Evolutionary conservation across 2,113 vertebrate genomes (phyloP).

Genomic region (Leuciscus idus): DNA sequence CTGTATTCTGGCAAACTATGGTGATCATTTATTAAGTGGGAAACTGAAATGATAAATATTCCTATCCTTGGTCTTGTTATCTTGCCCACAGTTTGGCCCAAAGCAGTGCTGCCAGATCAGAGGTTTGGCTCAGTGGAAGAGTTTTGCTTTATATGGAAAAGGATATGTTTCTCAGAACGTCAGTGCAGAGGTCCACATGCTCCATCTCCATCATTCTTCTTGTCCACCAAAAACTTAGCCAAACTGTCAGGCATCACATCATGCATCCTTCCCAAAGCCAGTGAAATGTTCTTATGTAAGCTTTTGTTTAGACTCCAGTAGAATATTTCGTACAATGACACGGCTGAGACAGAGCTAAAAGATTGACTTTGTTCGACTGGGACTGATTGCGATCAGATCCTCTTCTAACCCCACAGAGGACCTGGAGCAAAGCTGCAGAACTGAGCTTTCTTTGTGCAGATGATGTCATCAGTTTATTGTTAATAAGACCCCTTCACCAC

Average conservation of each 20-base stretch:
- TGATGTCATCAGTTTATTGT: conserved; percentile 45
- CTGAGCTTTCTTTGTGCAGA: conserved; percentile 47
- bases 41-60: conserved; percentile 22
- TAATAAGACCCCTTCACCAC: conserved; percentile 12
- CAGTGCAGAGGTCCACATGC: not conserved
- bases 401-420: conserved; percentile 18
- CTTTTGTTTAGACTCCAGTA: not conserved
- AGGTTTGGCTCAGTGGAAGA: conserved; percentile 34
- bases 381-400: conserved; percentile 50
- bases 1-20: conserved; percentile 1
- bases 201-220: not conserved
- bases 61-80: conserved; percentile 45
- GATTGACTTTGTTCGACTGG: conserved; percentile 28
- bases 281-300: not conserved
- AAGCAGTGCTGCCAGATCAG: conserved; percentile 44
- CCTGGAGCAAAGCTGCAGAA: conserved; percentile 29
- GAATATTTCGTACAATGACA: not conserved
- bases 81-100: conserved; percentile 47
- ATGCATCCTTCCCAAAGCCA: not conserved
- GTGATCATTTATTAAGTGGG: conserved; percentile 19
- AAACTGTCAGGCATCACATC: conserved; percentile 15
- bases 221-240: not conserved
- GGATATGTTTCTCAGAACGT: conserved; percentile 26
- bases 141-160: conserved; percentile 50
- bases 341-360: conserved; percentile 15